Percentiles rank a stretch among this genome's conserved stretches.
Conservation (phyloP, 2,113 vertebrate species). For the Aspiorhynchus laticeps region DNA sequence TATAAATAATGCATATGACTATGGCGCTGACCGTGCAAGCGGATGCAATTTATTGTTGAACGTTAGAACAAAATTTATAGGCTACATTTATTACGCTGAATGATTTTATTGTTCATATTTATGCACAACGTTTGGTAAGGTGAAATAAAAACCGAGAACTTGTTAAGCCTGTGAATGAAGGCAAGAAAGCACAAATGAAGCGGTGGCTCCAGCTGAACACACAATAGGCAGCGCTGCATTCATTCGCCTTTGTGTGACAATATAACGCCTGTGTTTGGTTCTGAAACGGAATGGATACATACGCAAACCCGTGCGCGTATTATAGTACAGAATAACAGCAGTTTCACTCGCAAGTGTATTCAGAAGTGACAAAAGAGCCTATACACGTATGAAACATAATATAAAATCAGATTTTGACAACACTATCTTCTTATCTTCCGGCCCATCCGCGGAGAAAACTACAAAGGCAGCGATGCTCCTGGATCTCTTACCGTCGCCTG, state of each 20-base stretch:
- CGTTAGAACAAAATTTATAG: neutral
- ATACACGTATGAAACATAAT: neutral
- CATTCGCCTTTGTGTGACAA: conserved; percentile 67
- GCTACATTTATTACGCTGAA: neutral
- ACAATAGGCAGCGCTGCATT: conserved; percentile 59
- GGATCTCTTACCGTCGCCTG: conserved; percentile 64
- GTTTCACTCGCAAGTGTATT: conserved; percentile 9
- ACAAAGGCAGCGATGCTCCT: conserved; percentile 57
- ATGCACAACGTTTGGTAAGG: neutral
- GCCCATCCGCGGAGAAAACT: conserved; percentile 58
- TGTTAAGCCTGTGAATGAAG: neutral
- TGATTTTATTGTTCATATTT: neutral
- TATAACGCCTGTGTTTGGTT: conserved; percentile 61
- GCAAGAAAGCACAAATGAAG: neutral
- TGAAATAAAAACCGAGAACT: neutral
- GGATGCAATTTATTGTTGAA: conserved; percentile 32
- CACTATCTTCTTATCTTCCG: conserved; percentile 54
- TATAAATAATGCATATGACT: conserved; percentile 78
- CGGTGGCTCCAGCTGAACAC: conserved; percentile 25
- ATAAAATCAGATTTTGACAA: neutral
- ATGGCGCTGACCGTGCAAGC: conserved; percentile 62
- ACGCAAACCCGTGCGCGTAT: conserved; percentile 26
- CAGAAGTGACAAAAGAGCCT: conserved; percentile 45
- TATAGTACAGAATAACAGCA: conserved; percentile 30
- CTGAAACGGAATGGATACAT: conserved; percentile 58